Evolutionary conservation across 2,888 invertebrate species (phyloP), one percentile per base, ranked within the genome.

Genomic region (Cosmia trapezina): DNA sequence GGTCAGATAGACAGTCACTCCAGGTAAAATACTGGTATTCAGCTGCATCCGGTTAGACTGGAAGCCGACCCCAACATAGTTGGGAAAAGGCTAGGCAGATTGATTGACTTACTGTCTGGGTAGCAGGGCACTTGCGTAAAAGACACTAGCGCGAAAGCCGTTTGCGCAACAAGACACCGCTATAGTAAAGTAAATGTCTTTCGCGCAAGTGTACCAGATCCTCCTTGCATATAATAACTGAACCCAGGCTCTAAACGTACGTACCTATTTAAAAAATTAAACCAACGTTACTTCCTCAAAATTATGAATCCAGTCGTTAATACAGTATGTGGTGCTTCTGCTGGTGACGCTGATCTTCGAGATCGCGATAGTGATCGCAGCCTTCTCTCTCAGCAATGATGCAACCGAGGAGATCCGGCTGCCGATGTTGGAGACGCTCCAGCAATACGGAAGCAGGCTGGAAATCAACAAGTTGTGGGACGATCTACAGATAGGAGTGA

Each of bases 381-480:
- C 92, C 19, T 95, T 90, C 80, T 85, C 89, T 2, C 84, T 96
- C 49, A 88, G 85, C 53, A 89, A 90, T 43, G 90, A 91, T 47
- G 89, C 93, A 0, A 79, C 78, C 0, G 76, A 85, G 0, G 91
- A 90, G 73, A 93, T 96, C 70, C 82, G 93, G 19, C 14, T 82
- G 1, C 86, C 93, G 2, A 96, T 96, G 96, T 77, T 84, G 33
- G 79, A 88, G 51, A 92, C 89, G 41, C 78, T 93, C 3, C 88
- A 86, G 66, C 85, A 86, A 22, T 96, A 96, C 76, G 86, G 80
- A 11, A 75, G 72, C 0, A 86, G 91, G 62, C 49, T 87, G 8
- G 94, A 94, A 7, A 81, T 93, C 4, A 90, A 91, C 17, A 86
- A 81, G 73, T 68, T 92, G 64, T 96, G 96, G 96, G 96, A 96